Evolutionary conservation across 2,797 vertebrate species (phyloP).

Genomic region (Anguilla obscura): DNA sequence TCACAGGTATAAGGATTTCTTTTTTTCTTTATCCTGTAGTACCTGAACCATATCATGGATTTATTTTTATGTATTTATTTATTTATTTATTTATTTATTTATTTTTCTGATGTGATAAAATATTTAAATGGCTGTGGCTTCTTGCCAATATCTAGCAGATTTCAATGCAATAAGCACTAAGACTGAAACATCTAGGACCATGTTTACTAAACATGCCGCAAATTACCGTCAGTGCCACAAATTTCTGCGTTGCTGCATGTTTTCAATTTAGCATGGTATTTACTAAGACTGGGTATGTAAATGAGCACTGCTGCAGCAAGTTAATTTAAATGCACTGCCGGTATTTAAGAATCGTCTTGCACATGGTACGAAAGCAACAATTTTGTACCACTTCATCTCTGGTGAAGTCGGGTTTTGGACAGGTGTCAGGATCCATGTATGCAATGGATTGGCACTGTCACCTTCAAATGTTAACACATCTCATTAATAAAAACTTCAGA

Average conservation of each 20-base stretch:
- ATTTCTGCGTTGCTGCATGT: neutral
- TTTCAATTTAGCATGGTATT: too few species aligned
- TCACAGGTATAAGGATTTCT: neutral
- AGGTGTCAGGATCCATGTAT: too few species aligned
- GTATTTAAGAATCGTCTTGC: too few species aligned
- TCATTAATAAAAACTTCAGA: too few species aligned
- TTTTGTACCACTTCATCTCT: too few species aligned
- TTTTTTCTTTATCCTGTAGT: neutral
- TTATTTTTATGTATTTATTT: neutral
- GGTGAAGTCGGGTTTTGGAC: too few species aligned
- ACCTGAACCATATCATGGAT: neutral
- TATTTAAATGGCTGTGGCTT: constrained; percentile 7
- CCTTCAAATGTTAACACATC: too few species aligned
- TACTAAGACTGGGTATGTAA: too few species aligned
- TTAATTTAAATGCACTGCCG: too few species aligned
- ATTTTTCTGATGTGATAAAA: constrained; percentile 12
- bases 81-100: neutral
- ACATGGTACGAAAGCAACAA: too few species aligned
- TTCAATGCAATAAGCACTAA: neutral
- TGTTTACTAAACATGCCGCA: neutral
- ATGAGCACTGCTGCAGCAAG: too few species aligned
- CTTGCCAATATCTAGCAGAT: neutral
- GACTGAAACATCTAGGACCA: neutral
- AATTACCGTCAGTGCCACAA: neutral
- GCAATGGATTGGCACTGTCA: too few species aligned